These are phyloP conservation scores for Lepus townsendii DNA, from an alignment of 2,797 vertebrate genomes.

Conservation along the genomic window DNA sequence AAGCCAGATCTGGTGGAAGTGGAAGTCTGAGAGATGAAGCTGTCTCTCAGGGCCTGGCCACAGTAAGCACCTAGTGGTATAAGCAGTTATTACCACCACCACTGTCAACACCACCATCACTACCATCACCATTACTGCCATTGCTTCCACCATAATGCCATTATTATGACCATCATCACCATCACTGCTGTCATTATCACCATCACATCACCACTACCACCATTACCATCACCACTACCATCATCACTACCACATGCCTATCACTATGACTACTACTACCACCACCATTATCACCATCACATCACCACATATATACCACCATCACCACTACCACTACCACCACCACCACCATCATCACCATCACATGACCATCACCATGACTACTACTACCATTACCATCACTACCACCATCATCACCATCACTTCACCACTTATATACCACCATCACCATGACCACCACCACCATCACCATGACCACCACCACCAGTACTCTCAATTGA, in stretches of 20 bases:
- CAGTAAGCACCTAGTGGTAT: neutral
- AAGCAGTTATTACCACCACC: neutral
- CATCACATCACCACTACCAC: fast-evolving
- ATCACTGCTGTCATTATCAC: fast-evolving
- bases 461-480: neutral
- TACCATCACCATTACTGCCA: fast-evolving
- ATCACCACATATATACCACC: too few species aligned
- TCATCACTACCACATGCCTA: neutral
- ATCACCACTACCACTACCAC: fast-evolving
- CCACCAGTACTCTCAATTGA: neutral
- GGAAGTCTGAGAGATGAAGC: neutral
- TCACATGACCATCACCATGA: too few species aligned
- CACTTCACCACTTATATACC: too few species aligned
- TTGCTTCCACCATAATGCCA: too few species aligned
- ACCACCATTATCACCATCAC: neutral
- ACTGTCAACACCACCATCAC: fast-evolving
- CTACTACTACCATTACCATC: neutral
- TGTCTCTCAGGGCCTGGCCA: neutral
- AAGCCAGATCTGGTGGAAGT: neutral
- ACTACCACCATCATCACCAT: fast-evolving
- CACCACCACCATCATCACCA: too few species aligned
- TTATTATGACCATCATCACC: fast-evolving
- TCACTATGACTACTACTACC: too few species aligned
- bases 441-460: fast-evolving
- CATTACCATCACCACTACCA: fast-evolving